These are phyloP conservation scores for Drosophila melanogaster DNA, from an alignment of 1,140 invertebrate genomes.

Conservation along the genomic window DNA sequence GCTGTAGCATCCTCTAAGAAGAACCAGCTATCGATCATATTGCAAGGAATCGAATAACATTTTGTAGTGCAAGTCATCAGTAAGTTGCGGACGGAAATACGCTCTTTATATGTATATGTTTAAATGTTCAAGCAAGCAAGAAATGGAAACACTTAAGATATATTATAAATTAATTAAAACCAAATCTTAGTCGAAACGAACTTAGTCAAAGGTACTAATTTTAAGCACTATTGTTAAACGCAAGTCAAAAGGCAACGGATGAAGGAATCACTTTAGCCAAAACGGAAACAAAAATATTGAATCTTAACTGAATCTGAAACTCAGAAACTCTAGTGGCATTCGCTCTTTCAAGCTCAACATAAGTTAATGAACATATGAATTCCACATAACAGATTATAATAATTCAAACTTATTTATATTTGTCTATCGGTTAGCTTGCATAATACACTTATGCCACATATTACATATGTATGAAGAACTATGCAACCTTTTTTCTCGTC, in stretches of 20 bases:
- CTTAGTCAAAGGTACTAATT: conserved; percentile 78
- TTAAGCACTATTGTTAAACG: conserved; percentile 75
- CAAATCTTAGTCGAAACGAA: conserved; percentile 73
- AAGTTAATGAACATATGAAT: conserved; percentile 58
- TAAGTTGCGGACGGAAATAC: conserved; percentile 38
- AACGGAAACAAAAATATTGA: conserved; percentile 35
- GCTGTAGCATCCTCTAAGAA: conserved; percentile 17
- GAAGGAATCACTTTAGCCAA: conserved; percentile 34
- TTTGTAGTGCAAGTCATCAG: conserved; percentile 38
- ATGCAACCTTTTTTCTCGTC: conserved; percentile 71
- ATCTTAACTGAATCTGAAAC: conserved; percentile 42
- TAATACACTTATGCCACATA: conserved; percentile 59
- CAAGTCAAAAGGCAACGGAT: conserved; percentile 42
- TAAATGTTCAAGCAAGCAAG: conserved; percentile 67
- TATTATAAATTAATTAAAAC: conserved; percentile 65
- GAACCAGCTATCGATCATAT: conserved; percentile 23
- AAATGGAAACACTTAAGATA: conserved; percentile 41
- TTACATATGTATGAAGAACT: conserved; percentile 38
- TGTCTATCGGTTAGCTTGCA: conserved; percentile 69
- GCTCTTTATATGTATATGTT: conserved; percentile 76
- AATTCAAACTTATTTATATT: conserved; percentile 60
- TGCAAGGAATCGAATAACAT: conserved; percentile 20
- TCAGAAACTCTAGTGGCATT: conserved; percentile 55
- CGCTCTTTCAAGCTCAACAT: conserved; percentile 65
- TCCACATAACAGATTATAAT: conserved; percentile 52